Conservation (phyloP, 1,140 invertebrate genomes). For the Aphelenchoides avenae region DNA sequence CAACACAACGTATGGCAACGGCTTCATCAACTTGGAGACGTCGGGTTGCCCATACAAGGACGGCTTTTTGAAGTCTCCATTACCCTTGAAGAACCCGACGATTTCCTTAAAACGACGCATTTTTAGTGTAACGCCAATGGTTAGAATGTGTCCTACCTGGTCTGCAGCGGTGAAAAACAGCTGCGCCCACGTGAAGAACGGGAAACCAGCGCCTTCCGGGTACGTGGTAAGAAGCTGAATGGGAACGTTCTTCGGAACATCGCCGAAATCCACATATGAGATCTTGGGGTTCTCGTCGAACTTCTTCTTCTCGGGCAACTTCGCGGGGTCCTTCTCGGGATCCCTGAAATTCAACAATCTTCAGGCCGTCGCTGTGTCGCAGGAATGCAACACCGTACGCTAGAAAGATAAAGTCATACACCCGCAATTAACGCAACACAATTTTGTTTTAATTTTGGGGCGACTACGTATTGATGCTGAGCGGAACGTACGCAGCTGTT, state of each 20-base stretch:
- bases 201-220: constrained; percentile 56
- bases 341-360: constrained; percentile 14
- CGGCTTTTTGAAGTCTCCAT: constrained; percentile 56
- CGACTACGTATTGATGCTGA: no score
- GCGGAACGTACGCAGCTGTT: no score
- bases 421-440: no score
- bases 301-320: constrained; percentile 49
- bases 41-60: constrained; percentile 9
- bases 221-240: constrained; percentile 57
- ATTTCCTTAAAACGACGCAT: constrained; percentile 49
- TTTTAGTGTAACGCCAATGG: no score
- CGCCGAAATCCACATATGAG: constrained; percentile 51
- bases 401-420: not conserved
- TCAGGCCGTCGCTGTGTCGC: not conserved
- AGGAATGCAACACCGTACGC: not conserved
- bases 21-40: constrained; percentile 49
- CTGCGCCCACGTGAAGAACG: constrained; percentile 58
- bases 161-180: constrained; percentile 53
- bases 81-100: constrained; percentile 59
- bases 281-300: constrained; percentile 47
- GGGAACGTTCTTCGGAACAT: constrained; percentile 43
- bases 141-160: constrained; percentile 26
- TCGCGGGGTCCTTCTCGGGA: constrained; percentile 38
- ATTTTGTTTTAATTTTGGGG: no score
- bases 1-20: constrained; percentile 52